Evolutionary conservation across 2,888 invertebrate species (phyloP), one percentile per base, ranked within the genome.

Genomic region (Dysmachus trigonus): DNA sequence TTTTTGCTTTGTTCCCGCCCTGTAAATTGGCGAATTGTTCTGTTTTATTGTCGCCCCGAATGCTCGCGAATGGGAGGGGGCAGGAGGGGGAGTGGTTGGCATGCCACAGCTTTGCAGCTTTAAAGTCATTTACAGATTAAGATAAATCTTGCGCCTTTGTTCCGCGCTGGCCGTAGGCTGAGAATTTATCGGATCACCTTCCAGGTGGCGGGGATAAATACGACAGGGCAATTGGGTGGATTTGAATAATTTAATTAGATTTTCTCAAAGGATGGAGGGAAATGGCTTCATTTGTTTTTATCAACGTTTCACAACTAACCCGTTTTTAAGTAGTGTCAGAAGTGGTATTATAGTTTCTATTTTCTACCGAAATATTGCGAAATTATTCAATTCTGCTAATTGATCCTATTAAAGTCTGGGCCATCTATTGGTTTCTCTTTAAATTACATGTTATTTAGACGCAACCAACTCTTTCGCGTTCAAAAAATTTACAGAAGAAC

Each of bases 61-160:
- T 27, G 62, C 27, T 27, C 10, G 22, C 62, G 62, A 62, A 62
- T 62, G 62, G 62, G 27, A 5, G 53, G 18, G 5, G 22, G 7
- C 8, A 22, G 62, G 5, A 1, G 0, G 62, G 22, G 5, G 62
- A 1, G 8, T 31, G 15, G 18, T 27, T 33, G 31, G 73, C n/a
- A 73, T 73, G 13, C 73, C 73, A 30, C 73, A 73, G 27, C 31
- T 27, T 72, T 47, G n/a, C 31, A 31, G 73, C 35, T 73, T 33
- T 73, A 73, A 73, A 73, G 73, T 73, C 73, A 73, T 73, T 73
- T 73, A 33, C 73, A 73, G 73, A 73, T 73, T 73, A 73, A 73
- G 73, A 73, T 73, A 73, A 73, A 73, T 73, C 73, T 18, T 73
- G n/a, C 33, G 31, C 35, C 35, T 33, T 73, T 73, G 35, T 73